Base-by-base conservation (phyloP, 1,140 invertebrate genomes). In the Heliconius eleuchia region DNA sequence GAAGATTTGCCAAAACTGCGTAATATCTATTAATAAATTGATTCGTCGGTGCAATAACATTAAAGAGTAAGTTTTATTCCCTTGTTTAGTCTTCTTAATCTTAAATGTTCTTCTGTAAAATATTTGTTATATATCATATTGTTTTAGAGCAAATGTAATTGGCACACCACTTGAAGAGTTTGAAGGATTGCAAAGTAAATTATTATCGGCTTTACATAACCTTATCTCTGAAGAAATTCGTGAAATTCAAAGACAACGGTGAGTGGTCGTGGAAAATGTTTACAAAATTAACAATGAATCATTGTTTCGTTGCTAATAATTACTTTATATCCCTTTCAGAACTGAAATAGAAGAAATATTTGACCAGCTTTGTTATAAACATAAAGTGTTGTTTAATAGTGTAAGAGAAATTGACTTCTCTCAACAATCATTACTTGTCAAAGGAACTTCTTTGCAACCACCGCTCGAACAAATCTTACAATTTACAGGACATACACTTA, bases 1-100 rank as follows among this genome's bases (percentile, higher is more conserved):
- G 90, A 92, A 89, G 89, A 89, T 89, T 84, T 94, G 93, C 92
- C 92, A 93, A 90, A 93, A 91, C 86, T 89, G 88, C 87, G 91
- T 93, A 87, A 83, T 90, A 78, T 87, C 91, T 91, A 92, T 95
- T 83, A 92, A 92, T 93, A 93, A 92, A 86, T 80, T 93, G 70
- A 92, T 92, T 81, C 87, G 89, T 78, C 89, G 93, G 73, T 93
- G 89, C 80, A 91, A 84, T 77, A 89, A 88, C 79, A 88, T 95
- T 75, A 87, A 90, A 88, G 87, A 92, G 94, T 95, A 82, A 94
- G 91, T 87, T 77, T 78, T 78, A 13, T 81, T 60, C 55, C n/a
- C 55, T 60, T 27, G 9, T 27, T 60, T 57, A 23, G 55, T 66
- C 23, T 57, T 57, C 19, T 55, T 55, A 3, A 60, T 8, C 1